These are phyloP conservation scores for Butorides virescens DNA, from an alignment of 2,113 vertebrate genomes.

Conservation along the genomic window DNA sequence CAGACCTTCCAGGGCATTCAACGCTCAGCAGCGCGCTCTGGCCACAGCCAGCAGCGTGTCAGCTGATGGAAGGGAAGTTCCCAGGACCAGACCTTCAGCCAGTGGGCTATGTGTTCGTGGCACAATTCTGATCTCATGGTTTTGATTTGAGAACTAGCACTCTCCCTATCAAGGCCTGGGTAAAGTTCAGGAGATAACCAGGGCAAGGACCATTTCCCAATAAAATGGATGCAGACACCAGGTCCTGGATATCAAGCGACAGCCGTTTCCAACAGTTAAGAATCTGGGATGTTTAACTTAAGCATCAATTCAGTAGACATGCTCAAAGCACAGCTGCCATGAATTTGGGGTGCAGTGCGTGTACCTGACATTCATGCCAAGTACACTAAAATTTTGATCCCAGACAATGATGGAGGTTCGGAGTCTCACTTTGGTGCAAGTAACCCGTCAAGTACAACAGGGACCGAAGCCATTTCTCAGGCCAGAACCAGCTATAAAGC, in stretches of 20 bases:
- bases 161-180: not conserved
- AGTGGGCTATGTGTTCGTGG: not conserved
- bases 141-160: not conserved
- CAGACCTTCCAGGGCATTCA: not conserved
- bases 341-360: rapidly evolving
- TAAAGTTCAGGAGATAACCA: not conserved
- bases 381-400: rapidly evolving
- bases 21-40: rapidly evolving
- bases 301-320: rapidly evolving
- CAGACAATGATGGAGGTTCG: rapidly evolving
- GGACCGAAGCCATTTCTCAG: not conserved
- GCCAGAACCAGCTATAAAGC: not conserved
- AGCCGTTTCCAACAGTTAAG: rapidly evolving
- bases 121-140: not conserved
- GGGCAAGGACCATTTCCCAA: not conserved
- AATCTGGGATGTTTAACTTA: rapidly evolving
- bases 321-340: not conserved
- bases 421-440: not conserved
- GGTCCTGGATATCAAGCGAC: not conserved
- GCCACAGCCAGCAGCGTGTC: not conserved
- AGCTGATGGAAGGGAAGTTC: not conserved
- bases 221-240: not conserved
- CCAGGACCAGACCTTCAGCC: not conserved
- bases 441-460: rapidly evolving
- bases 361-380: rapidly evolving